A percentile compares a stretch with the other conserved stretches of the same genome.
Evolutionary conservation across 1,140 invertebrate genomes (phyloP).

Genomic region (Oncopodura yosiiana): DNA sequence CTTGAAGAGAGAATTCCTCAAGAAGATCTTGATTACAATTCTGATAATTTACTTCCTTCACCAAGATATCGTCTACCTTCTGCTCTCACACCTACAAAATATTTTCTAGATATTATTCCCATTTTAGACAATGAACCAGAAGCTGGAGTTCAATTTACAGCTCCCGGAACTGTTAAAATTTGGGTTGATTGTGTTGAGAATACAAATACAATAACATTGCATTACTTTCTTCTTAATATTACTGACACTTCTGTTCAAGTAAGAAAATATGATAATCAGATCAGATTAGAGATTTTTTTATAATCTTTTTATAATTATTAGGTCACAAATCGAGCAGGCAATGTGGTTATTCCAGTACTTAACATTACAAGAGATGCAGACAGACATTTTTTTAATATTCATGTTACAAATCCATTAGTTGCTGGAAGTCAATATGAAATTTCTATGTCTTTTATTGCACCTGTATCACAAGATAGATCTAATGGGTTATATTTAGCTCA

Average conservation of each 20-base stretch:
- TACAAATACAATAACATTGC: conserved; percentile 5
- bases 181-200: conserved; percentile 6
- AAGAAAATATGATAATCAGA: no score
- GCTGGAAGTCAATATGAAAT: background rate
- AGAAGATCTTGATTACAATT: no score
- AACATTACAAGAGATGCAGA: background rate
- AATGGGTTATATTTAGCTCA: conserved; percentile 9
- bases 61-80: conserved; percentile 10
- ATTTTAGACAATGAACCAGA: conserved; percentile 12
- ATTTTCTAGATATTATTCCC: conserved; percentile 1
- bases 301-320: background rate
- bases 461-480: background rate
- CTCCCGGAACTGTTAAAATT: conserved; percentile 5
- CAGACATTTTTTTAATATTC: conserved; percentile 10
- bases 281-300: no score
- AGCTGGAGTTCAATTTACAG: conserved; percentile 8
- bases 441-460: conserved; percentile 4
- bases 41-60: no score
- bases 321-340: background rate
- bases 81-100: conserved; percentile 4
- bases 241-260: background rate
- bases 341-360: background rate
- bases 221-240: conserved; percentile 1
- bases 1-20: background rate
- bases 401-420: background rate